Evolutionary conservation across 2,888 invertebrate species (phyloP).

Genomic region (Dermolepida albohirtum): DNA sequence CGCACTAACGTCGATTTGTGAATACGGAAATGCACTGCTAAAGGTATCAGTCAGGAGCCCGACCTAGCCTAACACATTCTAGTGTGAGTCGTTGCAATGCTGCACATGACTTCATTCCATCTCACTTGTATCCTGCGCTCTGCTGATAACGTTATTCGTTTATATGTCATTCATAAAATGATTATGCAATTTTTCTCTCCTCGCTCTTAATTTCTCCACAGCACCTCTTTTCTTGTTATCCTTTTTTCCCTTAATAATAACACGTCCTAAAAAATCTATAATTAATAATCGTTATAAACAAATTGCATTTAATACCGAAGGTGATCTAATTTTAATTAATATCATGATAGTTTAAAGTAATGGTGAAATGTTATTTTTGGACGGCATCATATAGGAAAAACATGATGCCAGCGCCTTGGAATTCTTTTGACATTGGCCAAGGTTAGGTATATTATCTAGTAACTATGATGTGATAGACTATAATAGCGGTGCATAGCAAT

Average conservation of each 20-base stretch:
- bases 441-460: neutral
- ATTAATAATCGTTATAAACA: too few relatives aligned
- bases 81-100: constrained; percentile 62
- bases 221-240: too few relatives aligned
- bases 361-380: too few relatives aligned
- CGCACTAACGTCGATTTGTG: constrained; percentile 48
- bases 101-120: constrained; percentile 54
- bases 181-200: constrained; percentile 36
- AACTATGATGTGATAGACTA: neutral
- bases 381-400: too few relatives aligned
- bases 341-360: too few relatives aligned
- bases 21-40: constrained; percentile 60
- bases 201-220: too few relatives aligned
- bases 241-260: too few relatives aligned
- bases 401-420: neutral
- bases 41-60: constrained; percentile 62
- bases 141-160: constrained; percentile 40
- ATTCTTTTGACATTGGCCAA: constrained; percentile 21
- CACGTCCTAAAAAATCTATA: too few relatives aligned
- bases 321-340: neutral
- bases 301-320: too few relatives aligned
- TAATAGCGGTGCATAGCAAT: constrained; percentile 22
- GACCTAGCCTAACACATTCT: constrained; percentile 66
- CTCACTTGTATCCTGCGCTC: constrained; percentile 50
- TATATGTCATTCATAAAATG: constrained; percentile 36